A percentile compares a stretch with the other conserved stretches of the same genome.
Conservation (phyloP, 2,113 vertebrate genomes). For the Takifugu flavidus region DNA sequence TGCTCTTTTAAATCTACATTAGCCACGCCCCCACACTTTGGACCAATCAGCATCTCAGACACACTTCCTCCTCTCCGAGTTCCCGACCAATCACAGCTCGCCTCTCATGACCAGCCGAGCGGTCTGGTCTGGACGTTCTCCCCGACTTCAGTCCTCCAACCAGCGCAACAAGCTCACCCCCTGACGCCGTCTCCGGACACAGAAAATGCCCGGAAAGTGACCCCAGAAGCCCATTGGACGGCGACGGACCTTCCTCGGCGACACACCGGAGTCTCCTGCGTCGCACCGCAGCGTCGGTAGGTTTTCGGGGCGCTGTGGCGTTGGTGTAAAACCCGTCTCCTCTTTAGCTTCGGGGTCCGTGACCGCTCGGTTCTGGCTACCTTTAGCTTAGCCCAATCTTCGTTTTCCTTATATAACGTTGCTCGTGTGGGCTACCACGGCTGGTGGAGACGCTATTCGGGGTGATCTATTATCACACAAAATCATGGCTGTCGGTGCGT, state of each 20-base stretch:
- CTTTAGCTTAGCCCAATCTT: fast-evolving
- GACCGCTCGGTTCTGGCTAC: conserved; percentile 3
- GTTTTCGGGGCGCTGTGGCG: conserved; percentile 40
- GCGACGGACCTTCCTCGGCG: conserved; percentile 13
- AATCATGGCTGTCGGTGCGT: background rate
- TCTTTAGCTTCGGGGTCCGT: conserved; percentile 20
- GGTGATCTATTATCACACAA: background rate
- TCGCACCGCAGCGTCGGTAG: conserved; percentile 58
- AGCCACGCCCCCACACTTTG: conserved; percentile 20
- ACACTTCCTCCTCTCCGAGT: conserved; percentile 11
- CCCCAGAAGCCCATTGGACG: conserved; percentile 14
- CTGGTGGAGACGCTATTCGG: background rate
- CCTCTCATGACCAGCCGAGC: conserved; percentile 14
- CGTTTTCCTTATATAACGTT: conserved; percentile 19
- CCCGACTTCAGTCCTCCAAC: background rate
- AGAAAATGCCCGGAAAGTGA: conserved; percentile 45
- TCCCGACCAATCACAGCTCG: conserved; percentile 45
- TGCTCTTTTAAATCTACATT: conserved; percentile 61
- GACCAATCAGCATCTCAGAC: conserved; percentile 58
- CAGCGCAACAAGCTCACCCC: conserved; percentile 10
- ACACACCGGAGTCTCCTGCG: conserved; percentile 28
- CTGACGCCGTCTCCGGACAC: conserved; percentile 1
- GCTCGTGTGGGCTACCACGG: background rate
- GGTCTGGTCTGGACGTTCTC: background rate
- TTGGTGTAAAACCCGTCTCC: conserved; percentile 17